A percentile compares a stretch with the other conserved stretches of the same genome.
Conservation (phyloP, 2,113 vertebrate species). For the Paratilapia polleni region DNA sequence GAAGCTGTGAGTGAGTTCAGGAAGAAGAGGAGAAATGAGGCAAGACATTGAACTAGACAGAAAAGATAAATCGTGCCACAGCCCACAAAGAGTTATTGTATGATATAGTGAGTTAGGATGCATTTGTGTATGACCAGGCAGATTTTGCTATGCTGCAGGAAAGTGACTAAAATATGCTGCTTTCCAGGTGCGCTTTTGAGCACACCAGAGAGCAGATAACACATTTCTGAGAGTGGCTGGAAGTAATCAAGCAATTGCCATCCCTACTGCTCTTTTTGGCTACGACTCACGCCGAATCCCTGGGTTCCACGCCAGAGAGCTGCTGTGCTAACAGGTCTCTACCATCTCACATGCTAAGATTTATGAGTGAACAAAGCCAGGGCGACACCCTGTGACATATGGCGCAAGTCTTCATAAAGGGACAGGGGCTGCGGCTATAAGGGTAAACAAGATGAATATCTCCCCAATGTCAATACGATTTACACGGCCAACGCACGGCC, state of each 20-base stretch:
- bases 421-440: conserved; percentile 72
- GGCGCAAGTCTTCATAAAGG: conserved; percentile 79
- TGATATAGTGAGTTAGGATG: conserved; percentile 50
- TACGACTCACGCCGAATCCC: conserved; percentile 29
- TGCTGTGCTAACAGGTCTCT: conserved; percentile 72
- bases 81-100: conserved; percentile 51
- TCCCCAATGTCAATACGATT: conserved; percentile 78
- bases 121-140: conserved; percentile 63
- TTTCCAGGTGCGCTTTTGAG: conserved; percentile 55
- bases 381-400: conserved; percentile 79
- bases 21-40: conserved; percentile 65
- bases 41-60: conserved; percentile 51
- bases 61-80: conserved; percentile 63
- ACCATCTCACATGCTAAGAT: conserved; percentile 72
- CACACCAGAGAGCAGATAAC: conserved; percentile 41
- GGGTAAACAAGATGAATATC: conserved; percentile 81
- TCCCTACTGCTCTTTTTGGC: conserved; percentile 54
- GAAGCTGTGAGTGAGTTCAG: conserved; percentile 54
- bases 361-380: conserved; percentile 75
- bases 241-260: conserved; percentile 43
- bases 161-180: conserved; percentile 18
- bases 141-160: conserved; percentile 41
- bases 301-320: conserved; percentile 59
- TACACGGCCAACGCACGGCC: conserved; percentile 76
- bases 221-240: conserved; percentile 50